These are phyloP conservation scores for Andrena bucephala DNA, from an alignment of 2,888 invertebrate species.

Conservation along the genomic window DNA sequence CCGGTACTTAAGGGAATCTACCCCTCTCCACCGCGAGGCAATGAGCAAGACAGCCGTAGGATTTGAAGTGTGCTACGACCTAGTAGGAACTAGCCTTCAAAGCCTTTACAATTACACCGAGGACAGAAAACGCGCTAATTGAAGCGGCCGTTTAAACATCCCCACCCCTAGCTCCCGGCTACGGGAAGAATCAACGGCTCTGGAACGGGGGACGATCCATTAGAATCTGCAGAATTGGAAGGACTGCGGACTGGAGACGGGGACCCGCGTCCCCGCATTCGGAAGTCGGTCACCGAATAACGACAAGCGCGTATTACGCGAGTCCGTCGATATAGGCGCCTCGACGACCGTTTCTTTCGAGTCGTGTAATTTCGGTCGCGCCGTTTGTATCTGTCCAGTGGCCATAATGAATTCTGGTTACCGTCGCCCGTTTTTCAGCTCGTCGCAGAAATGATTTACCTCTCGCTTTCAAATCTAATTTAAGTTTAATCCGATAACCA, in stretches of 20 bases:
- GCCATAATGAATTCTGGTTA: constrained; percentile 51
- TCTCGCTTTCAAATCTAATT: constrained; percentile 55
- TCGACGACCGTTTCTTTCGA: constrained; percentile 29
- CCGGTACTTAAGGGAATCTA: constrained; percentile 65
- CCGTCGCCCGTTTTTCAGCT: constrained; percentile 45
- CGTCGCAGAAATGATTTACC: constrained; percentile 48
- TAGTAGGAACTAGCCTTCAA: constrained; percentile 40
- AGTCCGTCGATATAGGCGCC: constrained; percentile 2
- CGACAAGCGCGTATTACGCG: constrained; percentile 24
- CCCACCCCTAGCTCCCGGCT: neutral
- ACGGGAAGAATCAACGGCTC: constrained; percentile 13
- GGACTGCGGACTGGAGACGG: neutral
- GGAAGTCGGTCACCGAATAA: constrained; percentile 49
- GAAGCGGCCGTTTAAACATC: constrained; percentile 48
- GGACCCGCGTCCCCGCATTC: neutral
- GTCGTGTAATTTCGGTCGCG: constrained; percentile 14
- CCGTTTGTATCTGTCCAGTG: constrained; percentile 42
- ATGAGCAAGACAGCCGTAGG: constrained; percentile 50
- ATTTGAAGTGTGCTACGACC: constrained; percentile 45
- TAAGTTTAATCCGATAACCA: constrained; percentile 49
- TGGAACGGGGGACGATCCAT: constrained; percentile 20
- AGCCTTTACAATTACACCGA: constrained; percentile 40
- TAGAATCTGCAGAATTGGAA: neutral
- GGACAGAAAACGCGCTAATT: constrained; percentile 43
- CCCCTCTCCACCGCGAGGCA: constrained; percentile 11